Conservation (phyloP, 2,797 vertebrate genomes). For the Agapornis canus region DNA sequence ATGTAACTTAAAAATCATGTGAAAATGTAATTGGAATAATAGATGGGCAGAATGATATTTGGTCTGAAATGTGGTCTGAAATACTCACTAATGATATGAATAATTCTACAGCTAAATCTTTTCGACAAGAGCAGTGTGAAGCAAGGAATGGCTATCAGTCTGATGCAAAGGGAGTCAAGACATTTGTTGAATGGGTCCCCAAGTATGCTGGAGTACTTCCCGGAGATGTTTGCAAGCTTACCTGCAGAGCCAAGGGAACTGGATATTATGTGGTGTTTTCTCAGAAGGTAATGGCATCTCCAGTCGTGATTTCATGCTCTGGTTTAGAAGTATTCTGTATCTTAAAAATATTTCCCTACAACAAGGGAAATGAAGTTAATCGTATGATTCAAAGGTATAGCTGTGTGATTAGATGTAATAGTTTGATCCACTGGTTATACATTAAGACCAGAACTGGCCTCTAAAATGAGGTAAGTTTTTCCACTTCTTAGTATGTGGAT, state of each 20-base stretch:
- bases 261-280: conserved; percentile 98
- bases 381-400: background rate
- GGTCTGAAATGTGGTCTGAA: background rate
- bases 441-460: background rate
- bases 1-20: background rate
- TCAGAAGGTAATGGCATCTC: conserved; percentile 85
- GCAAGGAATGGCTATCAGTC: conserved; percentile 93
- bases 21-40: background rate
- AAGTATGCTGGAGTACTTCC: conserved; percentile 94
- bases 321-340: background rate
- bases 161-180: conserved; percentile 94
- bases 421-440: background rate
- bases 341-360: background rate
- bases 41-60: background rate
- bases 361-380: background rate
- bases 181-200: conserved; percentile 95
- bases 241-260: conserved; percentile 94
- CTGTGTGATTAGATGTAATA: background rate
- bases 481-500: background rate
- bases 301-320: background rate
- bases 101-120: conserved; percentile 86
- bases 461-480: background rate
- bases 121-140: conserved; percentile 95
- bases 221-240: conserved; percentile 93
- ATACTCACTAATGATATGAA: background rate